phyloP scores from a whole-genome alignment of 2,113 vertebrate genomes.

The Pluvialis apricaria region DNA sequence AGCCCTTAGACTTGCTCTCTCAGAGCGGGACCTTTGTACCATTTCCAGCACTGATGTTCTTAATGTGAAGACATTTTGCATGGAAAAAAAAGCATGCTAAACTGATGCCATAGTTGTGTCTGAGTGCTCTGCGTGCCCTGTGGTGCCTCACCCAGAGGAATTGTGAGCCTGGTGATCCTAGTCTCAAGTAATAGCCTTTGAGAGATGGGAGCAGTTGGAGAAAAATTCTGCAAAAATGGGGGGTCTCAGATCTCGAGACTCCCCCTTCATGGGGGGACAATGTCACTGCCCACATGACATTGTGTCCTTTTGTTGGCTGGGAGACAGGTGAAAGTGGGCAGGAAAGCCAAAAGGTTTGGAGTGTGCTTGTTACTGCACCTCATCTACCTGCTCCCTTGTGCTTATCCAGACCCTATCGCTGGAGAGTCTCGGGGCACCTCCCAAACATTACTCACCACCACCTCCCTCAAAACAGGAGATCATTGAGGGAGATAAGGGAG shows the following conservation, averaged over 20 bases:
- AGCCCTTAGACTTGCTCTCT: not conserved
- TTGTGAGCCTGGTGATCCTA: not conserved
- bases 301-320: not conserved
- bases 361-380: not conserved
- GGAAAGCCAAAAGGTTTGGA: not conserved
- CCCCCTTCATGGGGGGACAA: fast-evolving
- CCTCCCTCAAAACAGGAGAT: constrained; percentile 14
- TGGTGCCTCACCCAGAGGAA: not conserved
- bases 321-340: not conserved
- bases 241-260: not conserved
- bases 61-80: not conserved
- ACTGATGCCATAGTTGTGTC: not conserved
- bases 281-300: not conserved
- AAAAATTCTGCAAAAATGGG: not conserved
- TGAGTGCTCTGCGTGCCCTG: not conserved
- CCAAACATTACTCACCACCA: not conserved
- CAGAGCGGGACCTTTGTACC: not conserved
- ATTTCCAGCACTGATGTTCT: not conserved
- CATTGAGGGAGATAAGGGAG: not conserved
- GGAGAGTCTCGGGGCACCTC: not conserved
- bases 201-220: not conserved
- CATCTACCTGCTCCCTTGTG: fast-evolving
- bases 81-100: not conserved
- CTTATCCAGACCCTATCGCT: not conserved
- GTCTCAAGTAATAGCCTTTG: not conserved